Base-by-base conservation (phyloP, 2,888 invertebrate genomes). In the Tetragonisca angustula region DNA sequence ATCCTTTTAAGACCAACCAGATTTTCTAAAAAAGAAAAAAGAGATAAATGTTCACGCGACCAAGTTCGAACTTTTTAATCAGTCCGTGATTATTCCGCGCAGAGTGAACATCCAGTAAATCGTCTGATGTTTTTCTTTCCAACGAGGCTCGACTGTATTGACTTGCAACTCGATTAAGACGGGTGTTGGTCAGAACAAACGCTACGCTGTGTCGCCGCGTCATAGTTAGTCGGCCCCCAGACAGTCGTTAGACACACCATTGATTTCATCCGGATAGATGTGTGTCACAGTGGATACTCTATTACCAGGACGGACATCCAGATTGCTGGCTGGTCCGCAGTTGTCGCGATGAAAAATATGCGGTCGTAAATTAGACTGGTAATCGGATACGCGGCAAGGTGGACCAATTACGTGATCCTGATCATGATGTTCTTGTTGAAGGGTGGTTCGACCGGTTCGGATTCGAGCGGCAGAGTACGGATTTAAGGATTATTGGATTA, bases 171-270 rank as follows among this genome's bases (percentile, higher is more conserved):
- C 43, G 43, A 43, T 43, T 1, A 43, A 9, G 43, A 43, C 43
- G 43, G 2, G 1, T 43, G 43, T 43, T 43, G 2, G 43, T 43
- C 43, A 43, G 43, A 43, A 43, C 9, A 43, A 43, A 43, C 43
- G 36, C 36, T 36, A 36, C 36, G 43, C 43, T 43, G 43, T 43
- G 85, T 70, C 54, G 54, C 54, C 80, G n/a, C 71, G 69, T 54
- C 70, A 80, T 75, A 83, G 85, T 85, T 87, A 89, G 85, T 79
- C 9, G 79, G 78, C 77, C 89, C 84, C 89, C 74, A 77, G 85
- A 71, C 79, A 83, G 72, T 85, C 87, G 88, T 89, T 89, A 87
- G 83, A 85, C 87, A 89, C 87, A 84, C 88, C 90, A 89, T 89
- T 89, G 89, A 89, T 89, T 89, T 90, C 85, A 80, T 62, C 75